Percentiles rank a stretch among this genome's conserved stretches.
These are phyloP conservation scores for Cephalopachus bancanus DNA, from an alignment of 2,797 vertebrate species.

Conservation along the genomic window DNA sequence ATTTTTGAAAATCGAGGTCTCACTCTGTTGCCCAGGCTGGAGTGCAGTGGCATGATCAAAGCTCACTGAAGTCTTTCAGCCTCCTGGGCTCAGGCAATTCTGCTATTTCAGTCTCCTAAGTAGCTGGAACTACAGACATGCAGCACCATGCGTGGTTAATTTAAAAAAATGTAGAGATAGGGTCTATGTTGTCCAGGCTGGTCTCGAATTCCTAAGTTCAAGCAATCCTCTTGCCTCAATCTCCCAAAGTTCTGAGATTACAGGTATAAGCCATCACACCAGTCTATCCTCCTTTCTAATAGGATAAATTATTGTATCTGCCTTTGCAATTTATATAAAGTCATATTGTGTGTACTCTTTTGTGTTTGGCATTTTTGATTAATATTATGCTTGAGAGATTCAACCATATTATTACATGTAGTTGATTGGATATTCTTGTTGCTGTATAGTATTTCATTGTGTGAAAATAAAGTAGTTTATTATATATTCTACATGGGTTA, in stretches of 20 bases:
- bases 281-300: background rate
- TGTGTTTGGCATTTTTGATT: background rate
- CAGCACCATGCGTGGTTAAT: too few species aligned
- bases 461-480: background rate
- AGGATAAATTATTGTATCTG: background rate
- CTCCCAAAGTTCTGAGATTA: background rate
- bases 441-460: background rate
- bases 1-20: too few species aligned
- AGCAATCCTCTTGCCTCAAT: fast-evolving
- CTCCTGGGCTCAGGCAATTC: too few species aligned
- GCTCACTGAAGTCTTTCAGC: too few species aligned
- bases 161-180: background rate
- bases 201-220: background rate
- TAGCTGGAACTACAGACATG: too few species aligned
- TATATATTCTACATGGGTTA: background rate
- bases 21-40: too few species aligned
- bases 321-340: background rate
- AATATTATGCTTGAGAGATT: background rate
- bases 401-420: background rate
- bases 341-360: too few species aligned
- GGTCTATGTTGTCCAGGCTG: background rate
- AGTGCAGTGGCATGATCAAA: too few species aligned
- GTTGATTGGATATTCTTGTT: background rate
- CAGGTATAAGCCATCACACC: background rate
- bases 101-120: too few species aligned